These are phyloP conservation scores for Yponomeuta plumbellus DNA, from an alignment of 2,888 invertebrate species.

Conservation along the genomic window DNA sequence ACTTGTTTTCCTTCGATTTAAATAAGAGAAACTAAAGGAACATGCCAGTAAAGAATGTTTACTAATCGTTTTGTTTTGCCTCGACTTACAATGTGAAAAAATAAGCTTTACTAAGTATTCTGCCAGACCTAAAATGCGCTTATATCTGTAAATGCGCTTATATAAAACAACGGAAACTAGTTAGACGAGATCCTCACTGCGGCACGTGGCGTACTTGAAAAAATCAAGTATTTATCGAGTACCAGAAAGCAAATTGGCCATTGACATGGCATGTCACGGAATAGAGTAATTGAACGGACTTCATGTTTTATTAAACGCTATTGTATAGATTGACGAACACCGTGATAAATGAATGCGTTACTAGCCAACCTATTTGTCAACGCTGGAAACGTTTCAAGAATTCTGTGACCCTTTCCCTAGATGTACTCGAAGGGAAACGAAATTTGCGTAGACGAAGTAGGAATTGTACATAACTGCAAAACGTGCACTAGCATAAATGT, in stretches of 20 bases:
- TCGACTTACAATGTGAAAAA: not conserved
- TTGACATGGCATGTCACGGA: constrained; percentile 3
- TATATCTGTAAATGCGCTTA: not conserved
- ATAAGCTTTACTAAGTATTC: not conserved
- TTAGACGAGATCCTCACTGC: not conserved
- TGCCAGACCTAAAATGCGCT: not conserved
- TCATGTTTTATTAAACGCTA: constrained; percentile 9
- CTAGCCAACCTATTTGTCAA: constrained; percentile 23
- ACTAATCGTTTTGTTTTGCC: not conserved
- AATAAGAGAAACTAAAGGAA: no score
- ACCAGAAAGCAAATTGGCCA: not conserved
- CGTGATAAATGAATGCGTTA: constrained; percentile 8
- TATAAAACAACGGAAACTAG: not conserved
- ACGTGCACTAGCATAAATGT: no score
- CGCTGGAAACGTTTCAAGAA: not conserved
- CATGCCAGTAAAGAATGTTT: not conserved
- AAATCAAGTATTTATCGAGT: not conserved
- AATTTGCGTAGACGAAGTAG: no score
- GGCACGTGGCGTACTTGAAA: not conserved
- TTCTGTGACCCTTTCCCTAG: not conserved
- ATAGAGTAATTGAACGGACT: not conserved
- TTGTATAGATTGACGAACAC: not conserved
- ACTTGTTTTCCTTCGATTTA: not conserved
- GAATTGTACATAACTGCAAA: no score
- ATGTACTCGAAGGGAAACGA: no score